phyloP scores from a whole-genome alignment of 2,797 vertebrate genomes.

The Smutsia temminckii region DNA sequence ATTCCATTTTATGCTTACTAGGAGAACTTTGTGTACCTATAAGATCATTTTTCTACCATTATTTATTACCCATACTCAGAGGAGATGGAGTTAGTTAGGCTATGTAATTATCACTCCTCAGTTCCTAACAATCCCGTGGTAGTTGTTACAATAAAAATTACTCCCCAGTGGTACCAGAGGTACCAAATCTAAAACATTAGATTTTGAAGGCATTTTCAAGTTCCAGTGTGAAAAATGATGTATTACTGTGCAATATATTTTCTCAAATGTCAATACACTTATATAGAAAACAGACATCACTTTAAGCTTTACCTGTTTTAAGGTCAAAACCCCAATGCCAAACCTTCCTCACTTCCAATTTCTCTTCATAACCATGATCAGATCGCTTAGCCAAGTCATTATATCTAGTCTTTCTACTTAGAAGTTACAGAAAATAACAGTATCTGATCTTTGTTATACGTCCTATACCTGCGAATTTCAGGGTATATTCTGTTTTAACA shows the following conservation, averaged over 20 bases:
- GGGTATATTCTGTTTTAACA: conserved; percentile 30
- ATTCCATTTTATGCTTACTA: conserved; percentile 1
- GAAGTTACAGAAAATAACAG: not conserved
- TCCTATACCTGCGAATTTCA: conserved; percentile 4
- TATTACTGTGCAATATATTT: not conserved
- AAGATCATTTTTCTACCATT: conserved; percentile 35
- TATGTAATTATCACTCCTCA: conserved; percentile 33
- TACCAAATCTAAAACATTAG: not conserved
- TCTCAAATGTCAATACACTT: conserved; percentile 15
- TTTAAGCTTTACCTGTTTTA: not conserved
- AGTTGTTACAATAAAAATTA: conserved; percentile 42
- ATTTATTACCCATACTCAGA: not conserved
- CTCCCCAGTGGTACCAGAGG: conserved; percentile 38
- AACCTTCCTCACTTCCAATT: not conserved
- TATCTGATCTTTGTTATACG: not conserved
- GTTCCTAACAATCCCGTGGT: conserved; percentile 9
- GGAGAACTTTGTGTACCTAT: not conserved
- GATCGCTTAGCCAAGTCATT: not conserved
- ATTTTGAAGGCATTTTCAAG: conserved; percentile 35
- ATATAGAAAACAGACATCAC: not conserved
- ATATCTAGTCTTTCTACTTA: not conserved
- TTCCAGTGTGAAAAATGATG: conserved; percentile 32
- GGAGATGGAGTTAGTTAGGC: not conserved
- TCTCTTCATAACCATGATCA: not conserved
- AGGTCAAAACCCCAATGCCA: not conserved